Conservation (phyloP, 2,797 vertebrate species). For the Chromis chromis region DNA sequence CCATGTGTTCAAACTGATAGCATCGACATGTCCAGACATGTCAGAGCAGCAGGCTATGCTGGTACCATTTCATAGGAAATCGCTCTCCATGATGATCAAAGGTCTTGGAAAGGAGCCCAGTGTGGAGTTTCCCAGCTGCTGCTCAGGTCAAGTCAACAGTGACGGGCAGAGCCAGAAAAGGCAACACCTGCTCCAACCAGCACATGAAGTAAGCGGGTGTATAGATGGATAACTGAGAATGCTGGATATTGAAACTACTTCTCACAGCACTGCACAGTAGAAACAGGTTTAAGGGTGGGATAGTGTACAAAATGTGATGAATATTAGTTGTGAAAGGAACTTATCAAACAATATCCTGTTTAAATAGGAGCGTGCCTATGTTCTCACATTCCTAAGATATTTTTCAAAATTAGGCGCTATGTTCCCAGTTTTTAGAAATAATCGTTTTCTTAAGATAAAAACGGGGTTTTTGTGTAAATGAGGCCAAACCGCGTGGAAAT, state of each 20-base stretch:
- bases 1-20: background rate
- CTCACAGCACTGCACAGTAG: background rate
- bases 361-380: no score
- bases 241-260: background rate
- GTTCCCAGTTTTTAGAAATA: no score
- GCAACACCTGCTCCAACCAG: slow-evolving; percentile 26
- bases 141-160: slow-evolving; percentile 41
- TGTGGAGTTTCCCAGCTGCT: slow-evolving; percentile 73
- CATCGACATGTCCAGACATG: slow-evolving; percentile 31
- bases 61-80: slow-evolving; percentile 54
- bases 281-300: background rate
- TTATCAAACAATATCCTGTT: no score
- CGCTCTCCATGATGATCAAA: slow-evolving; percentile 15
- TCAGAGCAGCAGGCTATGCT: background rate
- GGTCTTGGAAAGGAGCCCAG: slow-evolving; percentile 36
- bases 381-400: no score
- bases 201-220: background rate
- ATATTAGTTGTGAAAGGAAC: no score
- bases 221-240: background rate
- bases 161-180: slow-evolving; percentile 21
- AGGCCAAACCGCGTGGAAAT: no score
- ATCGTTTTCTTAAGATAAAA: no score
- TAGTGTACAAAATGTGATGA: no score
- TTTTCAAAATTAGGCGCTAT: no score
- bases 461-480: no score